Evolutionary conservation across 2,113 vertebrate species (phyloP), one percentile per base, ranked within the genome.

Genomic region (Rhagologus leucostigma): DNA sequence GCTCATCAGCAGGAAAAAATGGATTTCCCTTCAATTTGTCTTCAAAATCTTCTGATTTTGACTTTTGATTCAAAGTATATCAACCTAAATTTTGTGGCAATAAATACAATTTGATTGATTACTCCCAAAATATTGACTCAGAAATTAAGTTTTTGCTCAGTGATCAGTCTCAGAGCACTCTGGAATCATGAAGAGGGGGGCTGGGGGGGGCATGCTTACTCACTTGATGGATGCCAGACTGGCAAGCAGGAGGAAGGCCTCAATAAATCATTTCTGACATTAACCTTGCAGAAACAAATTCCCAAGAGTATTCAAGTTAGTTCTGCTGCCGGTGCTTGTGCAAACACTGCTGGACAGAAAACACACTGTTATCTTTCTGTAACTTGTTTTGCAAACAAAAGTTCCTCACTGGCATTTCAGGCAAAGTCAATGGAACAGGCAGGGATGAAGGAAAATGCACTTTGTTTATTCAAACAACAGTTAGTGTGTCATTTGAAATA

Each of bases 261-360:
- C 78, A 59, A 88, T 96, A 93, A 96, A 96, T 95, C 93, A 95
- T 69, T 82, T 82, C 53, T 95, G 93, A 96, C 81, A 29, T 76
- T 69, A 94, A 91, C 90, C 87, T 91, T 90, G 84, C 70, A 91
- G 84, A 93, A 96, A 74, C 37, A 39, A 93, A 77, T 87, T 95
- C 94, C 78, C 70, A 10, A 32, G 84, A 85, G 74, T 69, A n/a
- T 96, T 83, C 44, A 0, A 83, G 84, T 84, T 84, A 76, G 55
- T 63, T 91, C 35, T 87, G 84, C 55, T 9, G 3, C 50, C 1
- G 7, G 63, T 55, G 70, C 78, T 94, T 91, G 84, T 94, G 82
- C 87, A 95, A 96, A 97, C 93, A 94, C 26, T 42, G 52, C 56
- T 67, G 75, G 67, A 56, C 81, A 95, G 74, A 89, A 90, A 90